phyloP scores from a whole-genome alignment of 1,140 invertebrate species.

The Anastrepha ludens region DNA sequence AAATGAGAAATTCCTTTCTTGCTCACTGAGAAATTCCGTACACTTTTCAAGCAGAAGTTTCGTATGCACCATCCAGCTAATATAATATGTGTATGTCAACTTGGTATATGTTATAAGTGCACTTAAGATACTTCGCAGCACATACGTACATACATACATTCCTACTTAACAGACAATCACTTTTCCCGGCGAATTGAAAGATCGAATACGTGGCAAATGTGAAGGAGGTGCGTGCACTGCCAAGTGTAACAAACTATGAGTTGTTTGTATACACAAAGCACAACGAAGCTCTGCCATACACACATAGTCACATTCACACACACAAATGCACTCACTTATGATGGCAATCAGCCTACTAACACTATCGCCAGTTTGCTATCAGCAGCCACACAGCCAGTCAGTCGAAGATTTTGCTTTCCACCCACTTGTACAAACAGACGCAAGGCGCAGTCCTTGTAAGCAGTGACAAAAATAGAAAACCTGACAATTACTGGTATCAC shows the following conservation, averaged over 20 bases:
- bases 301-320: background rate
- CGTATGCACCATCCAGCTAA: no score
- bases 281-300: background rate
- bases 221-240: background rate
- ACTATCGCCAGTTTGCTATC: background rate
- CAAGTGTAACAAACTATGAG: background rate
- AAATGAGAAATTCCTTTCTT: no score
- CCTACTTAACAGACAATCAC: background rate
- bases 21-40: no score
- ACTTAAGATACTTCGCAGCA: background rate
- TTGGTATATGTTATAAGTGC: background rate
- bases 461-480: conserved; percentile 14
- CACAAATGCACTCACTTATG: background rate
- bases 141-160: background rate
- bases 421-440: background rate
- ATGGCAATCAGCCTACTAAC: background rate
- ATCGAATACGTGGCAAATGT: conserved; percentile 14
- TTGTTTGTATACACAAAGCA: background rate
- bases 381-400: background rate
- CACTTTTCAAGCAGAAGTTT: no score
- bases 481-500: background rate
- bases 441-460: conserved; percentile 4
- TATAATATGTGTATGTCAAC: no score
- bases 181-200: background rate
- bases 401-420: background rate